Evolutionary conservation across 2,113 vertebrate genomes (phyloP), one percentile per base, ranked within the genome.

Genomic region (Bettongia penicillata): DNA sequence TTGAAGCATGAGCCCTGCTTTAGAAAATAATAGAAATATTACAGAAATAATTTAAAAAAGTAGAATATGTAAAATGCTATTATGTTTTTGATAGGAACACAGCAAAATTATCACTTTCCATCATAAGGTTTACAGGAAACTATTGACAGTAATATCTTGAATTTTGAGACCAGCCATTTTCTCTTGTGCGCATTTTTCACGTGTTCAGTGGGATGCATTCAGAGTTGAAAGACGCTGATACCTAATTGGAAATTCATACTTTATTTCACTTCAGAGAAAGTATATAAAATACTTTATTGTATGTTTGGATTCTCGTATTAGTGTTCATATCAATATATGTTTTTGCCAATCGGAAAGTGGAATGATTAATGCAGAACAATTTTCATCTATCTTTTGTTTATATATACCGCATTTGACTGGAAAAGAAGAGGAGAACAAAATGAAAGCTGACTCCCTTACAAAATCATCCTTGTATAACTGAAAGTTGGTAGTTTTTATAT

Each of bases 51-150:
- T 52, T 14, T 4, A 24, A 53, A 53, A 53, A 24, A 53, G 0
- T 12, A 53, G 3, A 53, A 53, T 24, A 53, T 77, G 47, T 28
- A 50, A 90, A 93, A 31, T 90, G 8, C 37, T 90, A 5, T 94
- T 92, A 48, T 48, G 89, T 90, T 92, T 89, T 10, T 89, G 37
- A 12, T 68, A n/a, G 31, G 61, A 12, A 12, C 28, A 31, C 57
- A 61, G 61, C 14, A n/a, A 77, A 77, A 90, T 90, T 93, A 24
- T 89, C 14, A 93, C 37, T 94, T 96, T 91, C 53, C 68, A 43
- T 93, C 26, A 90, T 53, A 95, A 95, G 51, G 91, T 24, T 51
- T 90, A 0, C 55, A 94, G 37, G 93, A 89, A 68, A 92, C 53
- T 77, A 31, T 90, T 28, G 47, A 93, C 26, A 91, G 2, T 91